These are phyloP conservation scores for Oryzaephilus surinamensis DNA, from an alignment of 1,140 invertebrate species.

Conservation along the genomic window DNA sequence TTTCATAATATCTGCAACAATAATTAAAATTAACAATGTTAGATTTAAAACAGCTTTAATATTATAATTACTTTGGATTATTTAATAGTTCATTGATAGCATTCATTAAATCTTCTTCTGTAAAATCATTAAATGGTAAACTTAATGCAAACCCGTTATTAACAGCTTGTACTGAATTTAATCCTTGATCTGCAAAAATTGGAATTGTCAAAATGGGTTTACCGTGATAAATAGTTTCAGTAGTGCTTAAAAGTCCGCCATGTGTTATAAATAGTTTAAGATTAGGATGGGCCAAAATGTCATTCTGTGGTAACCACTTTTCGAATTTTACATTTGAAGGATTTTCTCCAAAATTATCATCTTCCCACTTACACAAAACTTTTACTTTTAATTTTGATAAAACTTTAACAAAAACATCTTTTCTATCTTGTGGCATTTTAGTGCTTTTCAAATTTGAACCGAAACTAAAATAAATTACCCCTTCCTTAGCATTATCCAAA, in stretches of 20 bases:
- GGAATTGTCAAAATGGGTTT: conserved; percentile 61
- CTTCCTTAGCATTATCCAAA: conserved; percentile 41
- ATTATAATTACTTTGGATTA: conserved; percentile 1
- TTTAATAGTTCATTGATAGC: conserved; percentile 4
- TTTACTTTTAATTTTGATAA: conserved; percentile 6
- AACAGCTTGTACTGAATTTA: conserved; percentile 42
- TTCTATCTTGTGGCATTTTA: conserved; percentile 34
- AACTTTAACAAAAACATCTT: neutral
- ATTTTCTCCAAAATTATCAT: conserved; percentile 40
- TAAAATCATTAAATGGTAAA: conserved; percentile 24
- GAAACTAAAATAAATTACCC: conserved; percentile 49
- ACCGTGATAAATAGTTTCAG: conserved; percentile 58
- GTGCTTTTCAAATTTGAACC: conserved; percentile 46
- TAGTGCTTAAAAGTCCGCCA: conserved; percentile 55
- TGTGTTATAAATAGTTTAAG: conserved; percentile 60
- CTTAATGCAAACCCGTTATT: conserved; percentile 38
- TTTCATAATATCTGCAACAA: conserved; percentile 9
- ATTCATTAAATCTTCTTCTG: conserved; percentile 8
- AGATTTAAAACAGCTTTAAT: too few species aligned
- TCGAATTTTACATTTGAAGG: conserved; percentile 49
- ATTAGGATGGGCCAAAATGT: conserved; percentile 59
- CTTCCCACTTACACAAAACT: conserved; percentile 49
- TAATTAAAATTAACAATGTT: neutral
- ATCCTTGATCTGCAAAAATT: conserved; percentile 51
- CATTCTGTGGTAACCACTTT: conserved; percentile 61